Evolutionary conservation across 1,140 invertebrate species (phyloP), one percentile per base, ranked within the genome.

Genomic region (Trachelipus rathkii): DNA sequence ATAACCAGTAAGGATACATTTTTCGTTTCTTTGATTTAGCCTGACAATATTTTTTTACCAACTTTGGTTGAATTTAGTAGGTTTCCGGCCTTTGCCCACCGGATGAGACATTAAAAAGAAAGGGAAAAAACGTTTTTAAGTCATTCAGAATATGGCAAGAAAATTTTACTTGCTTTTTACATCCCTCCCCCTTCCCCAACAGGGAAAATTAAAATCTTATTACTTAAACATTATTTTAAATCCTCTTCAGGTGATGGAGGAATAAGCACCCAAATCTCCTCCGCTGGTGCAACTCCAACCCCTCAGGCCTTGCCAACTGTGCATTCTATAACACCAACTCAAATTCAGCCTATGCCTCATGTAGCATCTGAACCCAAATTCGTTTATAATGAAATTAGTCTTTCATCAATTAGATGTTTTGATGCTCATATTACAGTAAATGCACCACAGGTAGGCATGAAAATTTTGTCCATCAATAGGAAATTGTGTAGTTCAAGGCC

Each of bases 301-400:
- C 77, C 79, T 73, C 77, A 75, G 13, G 68, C 76, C 46, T 79
- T 76, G 44, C 72, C 77, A 23, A 75, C 75, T 33, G 74, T 79
- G n/a, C 81, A 80, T 23, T 72, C 79, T n/a, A 78, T 80, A 23
- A 81, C 82, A 43, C 78, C 82, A 19, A 76, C 79, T 45, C 78
- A 74, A 11, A 79, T 79, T 23, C 79, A 78, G 19, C 50, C 78
- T 44, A 67, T 80, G 71, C 79, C 76, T 72, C 44, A 75, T 43
- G 70, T 77, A 46, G 21, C 92, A 23, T 92, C 92, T 0, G 93
- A 94, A 82, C 93, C 92, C 0, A 88, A 91, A 73, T 98, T 95
- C 84, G 91, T 90, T 78, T 97, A 95, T 82, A 87, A 91, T 73
- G 95, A 97, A 77, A 93, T 98, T 43, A 94, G 93, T 82, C 87